Base-by-base conservation (phyloP, 1,140 invertebrate genomes). In the Panagrolaimus sp. region DNA sequence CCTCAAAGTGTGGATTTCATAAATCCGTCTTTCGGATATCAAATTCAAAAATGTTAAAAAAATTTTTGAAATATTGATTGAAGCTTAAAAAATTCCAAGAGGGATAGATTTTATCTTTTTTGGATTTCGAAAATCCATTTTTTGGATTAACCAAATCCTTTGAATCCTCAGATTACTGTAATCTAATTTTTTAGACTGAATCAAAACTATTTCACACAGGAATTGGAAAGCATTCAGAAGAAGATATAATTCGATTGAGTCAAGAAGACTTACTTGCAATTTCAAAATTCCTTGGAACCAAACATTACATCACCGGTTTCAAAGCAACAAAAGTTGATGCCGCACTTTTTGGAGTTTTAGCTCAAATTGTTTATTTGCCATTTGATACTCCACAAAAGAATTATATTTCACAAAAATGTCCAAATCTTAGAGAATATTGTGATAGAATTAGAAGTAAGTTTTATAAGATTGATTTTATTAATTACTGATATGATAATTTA, bases 241-340 rank as follows among this genome's bases (percentile, higher is more conserved):
- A 94, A 74, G 91, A 94, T 84, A 91, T 94, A 73, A 88, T 90
- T 75, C 90, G 92, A 82, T 91, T 94, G 76, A 92, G 92, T 64
- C 90, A 91, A 83, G 89, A 90, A 72, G 93, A 96, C 86, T 86
- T 95, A 70, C 90, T 91, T 84, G 91, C 91, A 17, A 88, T 95
- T 28, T 91, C 90, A 58, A 90, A 93, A 77, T 88, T 91, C 84
- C 86, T 96, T 55, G 90, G 90, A 58, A 91, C 92, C 80, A 93
- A 93, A 84, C 90, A 90, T 12, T 96, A 92, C 88, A 94, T 94
- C 88, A 94, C 94, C 82, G 92, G 93, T 26, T 91, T 94, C 80
- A 90, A 94, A 81, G 91, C 92, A 14, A 91, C 90, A 71, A 89
- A 87, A 71, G 64, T 77, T 10, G 77, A 78, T 43, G 77, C 77